phyloP scores from a whole-genome alignment of 2,797 vertebrate genomes.

The Danio albolineatus region DNA sequence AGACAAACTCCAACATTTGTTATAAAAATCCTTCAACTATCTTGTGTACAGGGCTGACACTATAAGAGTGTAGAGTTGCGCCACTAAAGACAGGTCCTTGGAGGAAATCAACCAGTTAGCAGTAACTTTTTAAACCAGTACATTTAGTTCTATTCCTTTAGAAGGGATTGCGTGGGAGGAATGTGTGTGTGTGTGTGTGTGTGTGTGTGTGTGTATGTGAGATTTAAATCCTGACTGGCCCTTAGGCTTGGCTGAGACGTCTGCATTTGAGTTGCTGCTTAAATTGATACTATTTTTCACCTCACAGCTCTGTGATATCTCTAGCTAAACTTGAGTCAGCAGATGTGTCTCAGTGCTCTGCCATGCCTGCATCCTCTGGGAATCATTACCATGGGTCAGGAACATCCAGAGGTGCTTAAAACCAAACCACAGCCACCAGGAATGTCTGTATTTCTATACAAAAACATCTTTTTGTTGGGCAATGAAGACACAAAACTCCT shows the following conservation, averaged over 20 bases:
- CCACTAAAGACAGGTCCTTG: slow-evolving; percentile 10
- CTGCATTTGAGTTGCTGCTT: slow-evolving; percentile 42
- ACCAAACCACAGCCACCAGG: slow-evolving; percentile 44
- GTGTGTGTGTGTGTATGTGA: neutral
- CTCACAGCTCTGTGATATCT: slow-evolving; percentile 47
- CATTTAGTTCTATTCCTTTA: slow-evolving; percentile 29
- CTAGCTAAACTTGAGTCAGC: slow-evolving; percentile 48
- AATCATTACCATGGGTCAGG: slow-evolving; percentile 51
- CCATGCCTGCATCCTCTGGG: slow-evolving; percentile 41
- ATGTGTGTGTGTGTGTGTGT: neutral
- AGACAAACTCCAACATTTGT: neutral
- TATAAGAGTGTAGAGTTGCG: slow-evolving; percentile 57
- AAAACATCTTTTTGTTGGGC: slow-evolving; percentile 21
- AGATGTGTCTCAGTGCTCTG: slow-evolving; percentile 46
- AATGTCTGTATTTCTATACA: slow-evolving; percentile 44
- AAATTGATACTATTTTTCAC: slow-evolving; percentile 52
- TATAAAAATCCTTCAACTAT: neutral
- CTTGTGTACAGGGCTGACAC: slow-evolving; percentile 1
- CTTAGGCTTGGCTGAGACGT: slow-evolving; percentile 49
- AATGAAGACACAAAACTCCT: slow-evolving; percentile 29
- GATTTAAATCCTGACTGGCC: slow-evolving; percentile 41
- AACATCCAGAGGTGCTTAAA: slow-evolving; percentile 44
- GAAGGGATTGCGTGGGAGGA: slow-evolving; percentile 6
- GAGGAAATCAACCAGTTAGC: slow-evolving; percentile 14
- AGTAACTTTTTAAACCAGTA: slow-evolving; percentile 25